Conservation (phyloP, 2,113 vertebrate species). For the human region GRCh38 chr7:18793001-18793500, state of each 20-base stretch:
- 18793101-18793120: conserved; percentile 92
- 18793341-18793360: conserved; percentile 99
- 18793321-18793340: conserved; percentile 92
- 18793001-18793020: conserved; percentile 82
- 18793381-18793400: conserved; percentile 89
- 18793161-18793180: conserved; percentile 94
- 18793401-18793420: conserved; percentile 94
- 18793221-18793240: conserved; percentile 90
- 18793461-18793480: conserved; percentile 89
- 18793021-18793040: conserved; percentile 90
- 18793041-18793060: conserved; percentile 99
- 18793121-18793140: conserved; percentile 90
- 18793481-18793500: conserved; percentile 83
- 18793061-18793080: conserved; percentile 97
- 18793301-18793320: conserved; percentile 59
- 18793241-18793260: conserved; percentile 23
- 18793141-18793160: conserved; percentile 93
- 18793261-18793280: conserved; percentile 30
- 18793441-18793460: conserved; percentile 92
- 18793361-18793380: conserved; percentile 93
- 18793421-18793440: conserved; percentile 89
- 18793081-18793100: conserved; percentile 99
- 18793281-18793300: conserved; percentile 71
- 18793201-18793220: conserved; percentile 93
- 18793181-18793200: conserved; percentile 96